Evolutionary conservation across 2,888 invertebrate species (phyloP).

Genomic region (Harpalus rubripes): DNA sequence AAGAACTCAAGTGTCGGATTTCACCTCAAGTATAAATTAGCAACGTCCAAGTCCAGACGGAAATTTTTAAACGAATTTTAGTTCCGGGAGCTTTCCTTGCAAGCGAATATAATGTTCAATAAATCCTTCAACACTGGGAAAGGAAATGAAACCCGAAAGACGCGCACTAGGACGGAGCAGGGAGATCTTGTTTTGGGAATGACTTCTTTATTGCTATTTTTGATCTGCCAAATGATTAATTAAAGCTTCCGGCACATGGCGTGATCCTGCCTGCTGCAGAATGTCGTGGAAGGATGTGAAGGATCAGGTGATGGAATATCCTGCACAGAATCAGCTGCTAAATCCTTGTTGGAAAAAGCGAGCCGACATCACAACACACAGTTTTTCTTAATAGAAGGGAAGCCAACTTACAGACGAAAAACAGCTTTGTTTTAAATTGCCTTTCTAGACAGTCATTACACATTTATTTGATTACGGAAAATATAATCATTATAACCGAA

Average conservation of each 20-base stretch:
- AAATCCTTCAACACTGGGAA: conserved; percentile 27
- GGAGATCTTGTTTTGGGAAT: conserved; percentile 17
- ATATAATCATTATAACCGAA: too few relatives aligned
- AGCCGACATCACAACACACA: neutral
- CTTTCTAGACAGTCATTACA: too few relatives aligned
- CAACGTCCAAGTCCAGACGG: neutral
- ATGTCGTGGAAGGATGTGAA: conserved; percentile 26
- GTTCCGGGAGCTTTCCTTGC: conserved; percentile 38
- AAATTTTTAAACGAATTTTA: conserved; percentile 44
- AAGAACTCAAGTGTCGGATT: neutral
- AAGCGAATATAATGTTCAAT: conserved; percentile 40
- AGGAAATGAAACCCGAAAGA: conserved; percentile 34
- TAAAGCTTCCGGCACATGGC: conserved; percentile 31
- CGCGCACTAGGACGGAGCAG: too few relatives aligned
- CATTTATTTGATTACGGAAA: too few relatives aligned
- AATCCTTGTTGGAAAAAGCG: conserved; percentile 39
- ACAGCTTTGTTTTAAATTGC: too few relatives aligned
- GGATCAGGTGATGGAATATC: conserved; percentile 44
- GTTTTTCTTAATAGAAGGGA: neutral
- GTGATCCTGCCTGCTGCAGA: conserved; percentile 10
- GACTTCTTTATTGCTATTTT: conserved; percentile 50
- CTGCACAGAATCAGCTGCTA: conserved; percentile 36
- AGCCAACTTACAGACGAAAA: too few relatives aligned
- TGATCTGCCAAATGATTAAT: conserved; percentile 50
- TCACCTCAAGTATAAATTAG: conserved; percentile 21